These are phyloP conservation scores for Drosophila nebulosa DNA, from an alignment of 1,140 invertebrate genomes.

Conservation along the genomic window DNA sequence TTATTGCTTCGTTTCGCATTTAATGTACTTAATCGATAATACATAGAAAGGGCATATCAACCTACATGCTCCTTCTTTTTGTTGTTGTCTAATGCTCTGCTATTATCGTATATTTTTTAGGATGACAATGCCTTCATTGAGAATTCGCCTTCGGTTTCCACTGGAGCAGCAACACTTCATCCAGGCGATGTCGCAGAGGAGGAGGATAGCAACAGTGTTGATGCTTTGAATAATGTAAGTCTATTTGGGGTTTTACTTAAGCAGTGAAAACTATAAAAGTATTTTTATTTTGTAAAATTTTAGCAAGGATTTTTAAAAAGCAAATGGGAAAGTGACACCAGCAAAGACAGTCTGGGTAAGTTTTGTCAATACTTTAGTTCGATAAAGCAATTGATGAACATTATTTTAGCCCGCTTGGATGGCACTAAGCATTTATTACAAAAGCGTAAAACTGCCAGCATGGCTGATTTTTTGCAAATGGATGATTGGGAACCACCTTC, in stretches of 20 bases:
- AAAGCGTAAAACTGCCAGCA: constrained; percentile 83
- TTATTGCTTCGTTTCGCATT: no score
- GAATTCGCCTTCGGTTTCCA: neutral
- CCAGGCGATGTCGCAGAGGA: constrained; percentile 17
- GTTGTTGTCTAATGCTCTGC: constrained; percentile 3
- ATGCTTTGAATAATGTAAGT: constrained; percentile 60
- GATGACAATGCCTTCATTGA: constrained; percentile 51
- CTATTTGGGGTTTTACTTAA: neutral
- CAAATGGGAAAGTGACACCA: constrained; percentile 78
- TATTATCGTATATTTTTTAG: constrained; percentile 45
- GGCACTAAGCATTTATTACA: constrained; percentile 86
- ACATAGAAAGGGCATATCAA: no score
- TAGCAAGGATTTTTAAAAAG: constrained; percentile 77
- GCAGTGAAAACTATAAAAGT: neutral
- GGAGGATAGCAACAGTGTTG: constrained; percentile 60
- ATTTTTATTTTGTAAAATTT: neutral
- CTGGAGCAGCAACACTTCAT: neutral
- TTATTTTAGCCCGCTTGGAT: constrained; percentile 90
- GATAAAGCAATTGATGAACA: neutral
- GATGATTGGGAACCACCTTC: constrained; percentile 86
- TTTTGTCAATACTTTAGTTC: neutral
- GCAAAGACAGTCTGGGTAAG: constrained; percentile 75
- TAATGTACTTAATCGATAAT: no score
- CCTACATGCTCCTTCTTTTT: no score
- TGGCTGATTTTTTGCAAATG: constrained; percentile 95